These are phyloP conservation scores for Luscinia megarhynchos DNA, from an alignment of 2,797 vertebrate genomes.

Conservation along the genomic window DNA sequence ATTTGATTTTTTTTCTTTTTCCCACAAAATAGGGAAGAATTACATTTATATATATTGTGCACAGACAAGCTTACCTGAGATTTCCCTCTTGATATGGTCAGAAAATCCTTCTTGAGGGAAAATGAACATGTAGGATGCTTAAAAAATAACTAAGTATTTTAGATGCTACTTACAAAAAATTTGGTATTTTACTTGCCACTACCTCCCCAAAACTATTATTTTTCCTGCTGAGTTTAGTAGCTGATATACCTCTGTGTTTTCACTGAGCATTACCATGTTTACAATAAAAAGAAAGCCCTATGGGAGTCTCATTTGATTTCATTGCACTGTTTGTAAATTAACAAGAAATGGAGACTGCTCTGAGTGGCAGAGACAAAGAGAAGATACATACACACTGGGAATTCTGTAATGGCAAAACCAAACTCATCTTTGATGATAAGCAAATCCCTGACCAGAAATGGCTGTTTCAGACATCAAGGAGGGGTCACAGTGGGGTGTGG, in stretches of 20 bases:
- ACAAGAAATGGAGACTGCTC: constrained; percentile 29
- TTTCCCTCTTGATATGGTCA: background rate
- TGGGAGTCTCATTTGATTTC: constrained; percentile 10
- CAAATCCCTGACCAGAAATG: background rate
- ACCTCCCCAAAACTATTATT: background rate
- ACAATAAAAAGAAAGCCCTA: constrained; percentile 29
- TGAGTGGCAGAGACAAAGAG: constrained; percentile 14
- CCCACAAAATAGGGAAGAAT: background rate
- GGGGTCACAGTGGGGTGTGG: fast-evolving
- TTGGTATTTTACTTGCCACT: background rate
- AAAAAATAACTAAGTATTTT: background rate
- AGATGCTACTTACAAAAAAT: background rate
- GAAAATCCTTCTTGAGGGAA: background rate
- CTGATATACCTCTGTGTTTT: constrained; percentile 21
- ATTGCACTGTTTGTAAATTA: constrained; percentile 20
- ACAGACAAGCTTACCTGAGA: background rate
- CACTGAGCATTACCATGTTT: constrained; percentile 12
- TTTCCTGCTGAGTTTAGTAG: constrained; percentile 19
- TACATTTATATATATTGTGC: background rate
- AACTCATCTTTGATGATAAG: background rate
- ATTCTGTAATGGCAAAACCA: background rate
- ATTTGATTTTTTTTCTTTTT: background rate
- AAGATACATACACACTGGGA: background rate
- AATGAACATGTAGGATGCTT: fast-evolving
- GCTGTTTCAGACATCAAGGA: background rate